A percentile compares a stretch with the other conserved stretches of the same genome.
Evolutionary conservation across 2,797 vertebrate genomes (phyloP).

Genomic region (Kryptolebias ocellatus): DNA sequence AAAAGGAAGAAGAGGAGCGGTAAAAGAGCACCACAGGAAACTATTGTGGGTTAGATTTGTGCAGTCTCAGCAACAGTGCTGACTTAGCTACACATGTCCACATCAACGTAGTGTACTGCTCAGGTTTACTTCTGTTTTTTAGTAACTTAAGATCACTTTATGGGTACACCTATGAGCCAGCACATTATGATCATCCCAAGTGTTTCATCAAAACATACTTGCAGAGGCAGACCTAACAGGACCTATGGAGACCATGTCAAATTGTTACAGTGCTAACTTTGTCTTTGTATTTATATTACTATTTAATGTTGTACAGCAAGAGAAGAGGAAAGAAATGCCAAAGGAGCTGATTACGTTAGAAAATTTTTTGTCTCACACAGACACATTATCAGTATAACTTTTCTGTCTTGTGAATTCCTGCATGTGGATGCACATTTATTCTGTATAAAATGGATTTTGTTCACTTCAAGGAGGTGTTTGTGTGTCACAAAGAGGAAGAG

Average conservation of each 20-base stretch:
- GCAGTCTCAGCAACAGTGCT: conserved; percentile 41
- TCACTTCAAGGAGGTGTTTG: conserved; percentile 17
- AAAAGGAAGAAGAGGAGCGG: conserved; percentile 37
- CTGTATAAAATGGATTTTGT: conserved; percentile 13
- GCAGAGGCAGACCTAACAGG: too few relatives aligned
- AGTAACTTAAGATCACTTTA: too few relatives aligned
- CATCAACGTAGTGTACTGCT: conserved; percentile 1
- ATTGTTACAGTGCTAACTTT: too few relatives aligned
- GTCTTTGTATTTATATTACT: too few relatives aligned
- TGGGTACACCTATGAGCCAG: not conserved
- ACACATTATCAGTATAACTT: not conserved
- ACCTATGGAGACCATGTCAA: too few relatives aligned
- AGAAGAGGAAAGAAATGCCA: not conserved
- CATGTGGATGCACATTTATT: conserved; percentile 5
- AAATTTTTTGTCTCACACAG: not conserved
- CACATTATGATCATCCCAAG: not conserved
- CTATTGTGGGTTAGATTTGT: conserved; percentile 34
- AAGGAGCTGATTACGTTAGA: not conserved
- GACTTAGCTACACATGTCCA: conserved; percentile 5
- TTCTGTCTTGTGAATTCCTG: not conserved
- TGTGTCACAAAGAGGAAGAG: conserved; percentile 7
- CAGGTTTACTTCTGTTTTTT: not conserved
- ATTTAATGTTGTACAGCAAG: too few relatives aligned
- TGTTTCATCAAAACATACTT: not conserved
- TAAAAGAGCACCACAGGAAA: conserved; percentile 40